Evolutionary conservation across 2,888 invertebrate genomes (phyloP).

Genomic region (Apocheima hispidaria): DNA sequence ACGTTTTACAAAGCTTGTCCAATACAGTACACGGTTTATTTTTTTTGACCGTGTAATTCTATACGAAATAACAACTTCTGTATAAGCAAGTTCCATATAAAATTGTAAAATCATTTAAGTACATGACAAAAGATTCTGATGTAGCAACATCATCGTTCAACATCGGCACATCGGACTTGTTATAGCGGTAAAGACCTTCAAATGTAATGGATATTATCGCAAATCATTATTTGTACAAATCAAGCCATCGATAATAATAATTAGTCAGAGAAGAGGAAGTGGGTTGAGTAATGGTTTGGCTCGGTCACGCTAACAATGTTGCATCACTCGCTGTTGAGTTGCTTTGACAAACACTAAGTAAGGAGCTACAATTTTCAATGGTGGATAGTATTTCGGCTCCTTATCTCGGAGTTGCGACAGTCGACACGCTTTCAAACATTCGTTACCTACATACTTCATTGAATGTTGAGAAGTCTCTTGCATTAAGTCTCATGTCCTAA

Average conservation of each 20-base stretch:
- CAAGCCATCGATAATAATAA: slow-evolving; percentile 24
- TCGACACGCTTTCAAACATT: slow-evolving; percentile 57
- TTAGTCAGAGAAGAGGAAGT: slow-evolving; percentile 28
- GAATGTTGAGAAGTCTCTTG: slow-evolving; percentile 34
- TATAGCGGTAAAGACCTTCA: slow-evolving; percentile 12
- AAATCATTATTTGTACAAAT: slow-evolving; percentile 13
- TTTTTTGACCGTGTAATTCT: too few relatives aligned
- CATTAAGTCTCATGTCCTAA: too few relatives aligned
- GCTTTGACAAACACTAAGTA: slow-evolving; percentile 25
- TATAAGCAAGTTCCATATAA: too few relatives aligned
- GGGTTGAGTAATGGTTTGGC: slow-evolving; percentile 23
- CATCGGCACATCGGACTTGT: neutral
- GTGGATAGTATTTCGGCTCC: slow-evolving; percentile 14
- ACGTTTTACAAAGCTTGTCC: neutral
- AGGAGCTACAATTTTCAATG: slow-evolving; percentile 21
- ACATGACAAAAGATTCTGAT: neutral
- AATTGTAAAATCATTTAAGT: too few relatives aligned
- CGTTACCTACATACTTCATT: slow-evolving; percentile 38
- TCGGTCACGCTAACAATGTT: slow-evolving; percentile 34
- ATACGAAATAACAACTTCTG: too few relatives aligned
- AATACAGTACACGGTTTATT: too few relatives aligned
- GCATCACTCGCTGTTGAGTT: slow-evolving; percentile 37
- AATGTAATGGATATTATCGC: slow-evolving; percentile 7
- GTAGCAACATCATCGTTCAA: neutral
- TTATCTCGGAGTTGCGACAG: slow-evolving; percentile 45